A percentile compares a stretch with the other conserved stretches of the same genome.
phyloP scores from a whole-genome alignment of 2,113 vertebrate species.

The Lagopus muta region DNA sequence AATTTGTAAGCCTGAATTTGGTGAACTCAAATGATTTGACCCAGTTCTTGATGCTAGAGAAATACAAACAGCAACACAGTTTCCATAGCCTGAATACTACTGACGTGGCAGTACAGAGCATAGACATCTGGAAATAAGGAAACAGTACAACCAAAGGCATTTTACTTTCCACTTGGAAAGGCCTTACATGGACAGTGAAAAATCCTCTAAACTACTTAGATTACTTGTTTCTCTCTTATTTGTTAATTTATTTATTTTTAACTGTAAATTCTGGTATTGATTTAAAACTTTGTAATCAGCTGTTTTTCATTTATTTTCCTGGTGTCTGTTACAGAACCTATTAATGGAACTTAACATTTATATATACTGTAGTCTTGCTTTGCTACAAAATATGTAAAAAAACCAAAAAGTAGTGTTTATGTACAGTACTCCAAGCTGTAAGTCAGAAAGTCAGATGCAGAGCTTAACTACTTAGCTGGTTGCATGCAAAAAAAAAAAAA shows the following conservation, averaged over 20 bases:
- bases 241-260: too few species aligned
- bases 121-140: conserved; percentile 60
- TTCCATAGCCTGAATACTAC: conserved; percentile 35
- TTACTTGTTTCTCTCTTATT: neutral
- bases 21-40: neutral
- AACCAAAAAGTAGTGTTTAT: neutral
- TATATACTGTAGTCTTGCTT: neutral
- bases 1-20: conserved; percentile 8
- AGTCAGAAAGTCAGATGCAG: neutral
- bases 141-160: conserved; percentile 17
- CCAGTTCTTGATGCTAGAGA: neutral
- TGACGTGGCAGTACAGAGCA: conserved; percentile 29
- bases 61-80: conserved; percentile 1
- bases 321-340: neutral
- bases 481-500: neutral
- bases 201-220: neutral
- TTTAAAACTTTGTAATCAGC: neutral
- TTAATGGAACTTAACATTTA: neutral
- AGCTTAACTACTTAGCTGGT: neutral
- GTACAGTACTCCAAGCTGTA: neutral
- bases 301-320: neutral
- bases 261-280: neutral
- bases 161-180: conserved; percentile 51
- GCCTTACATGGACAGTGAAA: conserved; percentile 15
- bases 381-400: neutral